Evolutionary conservation across 2,113 vertebrate species (phyloP), one percentile per base, ranked within the genome.

Genomic region (Martes martes): DNA sequence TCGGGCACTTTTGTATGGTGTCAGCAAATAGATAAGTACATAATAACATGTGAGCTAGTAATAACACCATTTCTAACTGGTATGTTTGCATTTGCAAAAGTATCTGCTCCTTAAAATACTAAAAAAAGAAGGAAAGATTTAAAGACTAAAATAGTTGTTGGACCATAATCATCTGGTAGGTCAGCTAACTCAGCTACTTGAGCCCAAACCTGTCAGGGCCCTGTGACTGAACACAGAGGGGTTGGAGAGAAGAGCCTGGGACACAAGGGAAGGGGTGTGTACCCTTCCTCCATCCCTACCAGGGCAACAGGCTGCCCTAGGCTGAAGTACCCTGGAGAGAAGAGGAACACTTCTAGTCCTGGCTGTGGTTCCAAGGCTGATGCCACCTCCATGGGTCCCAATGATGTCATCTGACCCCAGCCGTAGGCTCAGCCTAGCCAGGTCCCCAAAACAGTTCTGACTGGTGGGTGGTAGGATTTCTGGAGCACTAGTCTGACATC

Each of bases 41-140:
- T 33, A 63, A 52, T 42, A 57, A 33, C 26, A 89, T 50, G 36
- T 39, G 39, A 80, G 19, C 33, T 16, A 92, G 24, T 94, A 47
- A 69, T 55, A 85, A 88, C 36, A 36, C 39, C 26, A 81, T 47
- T 81, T 61, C 39, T 61, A 89, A 69, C 55, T 39, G 85, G 71
- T 73, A 95, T 55, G 85, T 80, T 63, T 83, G n/a, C 33, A 84
- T 42, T 95, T 87, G n/a, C 31, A 84, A 97, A 94, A 79, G 76
- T 89, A 97, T n/a, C 86, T 91, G 4, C 84, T 96, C 69, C 81
- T 96, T 91, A 95, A 91, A 84, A 83, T 73, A 86, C 10, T 95
- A 89, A n/a, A 95, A 81, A 36, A 47, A 83, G 36, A 83, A 15
- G 45, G 16, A 74, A 86, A 89, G 26, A 83, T 42, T 84, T 67